phyloP scores from a whole-genome alignment of 2,113 vertebrate species.

The Datnioides undecimradiatus region DNA sequence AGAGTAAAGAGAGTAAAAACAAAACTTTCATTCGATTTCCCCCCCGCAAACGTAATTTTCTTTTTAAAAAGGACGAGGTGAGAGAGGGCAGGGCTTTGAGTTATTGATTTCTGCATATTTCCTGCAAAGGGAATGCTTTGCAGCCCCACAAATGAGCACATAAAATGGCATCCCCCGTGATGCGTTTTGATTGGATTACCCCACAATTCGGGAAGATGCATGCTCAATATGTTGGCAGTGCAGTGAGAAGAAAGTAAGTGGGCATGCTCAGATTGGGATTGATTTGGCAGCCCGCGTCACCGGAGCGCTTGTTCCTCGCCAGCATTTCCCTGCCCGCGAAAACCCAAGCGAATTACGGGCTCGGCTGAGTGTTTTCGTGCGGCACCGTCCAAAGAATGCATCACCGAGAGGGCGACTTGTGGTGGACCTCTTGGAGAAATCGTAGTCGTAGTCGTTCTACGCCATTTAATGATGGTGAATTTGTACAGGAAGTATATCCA shows the following conservation, averaged over 20 bases:
- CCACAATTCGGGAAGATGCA: conserved; percentile 51
- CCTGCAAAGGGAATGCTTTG: conserved; percentile 62
- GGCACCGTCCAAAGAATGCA: conserved; percentile 17
- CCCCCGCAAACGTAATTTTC: conserved; percentile 60
- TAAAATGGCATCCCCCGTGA: conserved; percentile 73
- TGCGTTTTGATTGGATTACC: conserved; percentile 73
- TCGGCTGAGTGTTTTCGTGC: conserved; percentile 18
- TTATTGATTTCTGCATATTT: conserved; percentile 72
- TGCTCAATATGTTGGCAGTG: conserved; percentile 61
- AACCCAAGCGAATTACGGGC: conserved; percentile 37
- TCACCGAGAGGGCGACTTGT: conserved; percentile 5
- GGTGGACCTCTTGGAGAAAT: conserved; percentile 11
- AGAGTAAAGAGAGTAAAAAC: conserved; percentile 55
- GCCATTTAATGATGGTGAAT: conserved; percentile 39
- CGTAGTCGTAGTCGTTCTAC: conserved; percentile 8
- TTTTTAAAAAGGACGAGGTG: conserved; percentile 33
- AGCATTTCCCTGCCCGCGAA: conserved; percentile 33
- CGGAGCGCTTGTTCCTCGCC: conserved; percentile 22
- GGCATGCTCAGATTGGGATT: conserved; percentile 56
- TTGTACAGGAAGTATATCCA: conserved; percentile 36
- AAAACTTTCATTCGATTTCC: conserved; percentile 73
- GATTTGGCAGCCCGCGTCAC: conserved; percentile 42
- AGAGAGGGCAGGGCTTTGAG: conserved; percentile 40
- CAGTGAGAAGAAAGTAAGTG: conserved; percentile 49
- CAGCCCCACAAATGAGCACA: conserved; percentile 62